Percentiles rank a stretch among this genome's conserved stretches.
These are phyloP conservation scores for Diorhabda elongata DNA, from an alignment of 1,140 invertebrate genomes.

Conservation along the genomic window DNA sequence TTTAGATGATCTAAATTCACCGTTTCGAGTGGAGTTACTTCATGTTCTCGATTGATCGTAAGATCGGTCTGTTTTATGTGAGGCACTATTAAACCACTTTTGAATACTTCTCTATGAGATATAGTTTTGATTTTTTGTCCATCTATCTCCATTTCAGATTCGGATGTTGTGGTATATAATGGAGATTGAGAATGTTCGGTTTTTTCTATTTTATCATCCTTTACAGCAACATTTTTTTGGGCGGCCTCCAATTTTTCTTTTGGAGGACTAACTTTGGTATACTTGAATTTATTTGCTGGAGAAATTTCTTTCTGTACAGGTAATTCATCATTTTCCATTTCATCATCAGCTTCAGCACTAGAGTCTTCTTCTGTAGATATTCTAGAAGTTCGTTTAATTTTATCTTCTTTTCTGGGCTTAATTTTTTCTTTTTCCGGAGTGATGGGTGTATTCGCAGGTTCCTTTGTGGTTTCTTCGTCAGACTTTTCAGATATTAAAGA, in stretches of 20 bases:
- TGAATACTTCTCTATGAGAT: conserved; percentile 41
- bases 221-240: conserved; percentile 22
- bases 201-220: conserved; percentile 44
- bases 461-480: conserved; percentile 43
- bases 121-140: conserved; percentile 47
- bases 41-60: conserved; percentile 23
- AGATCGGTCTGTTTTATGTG: conserved; percentile 49
- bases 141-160: conserved; percentile 47
- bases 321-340: conserved; percentile 58
- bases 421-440: conserved; percentile 40
- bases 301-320: conserved; percentile 33
- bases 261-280: conserved; percentile 36
- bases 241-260: conserved; percentile 26
- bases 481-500: conserved; percentile 40
- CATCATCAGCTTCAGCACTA: conserved; percentile 58
- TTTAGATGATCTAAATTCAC: not conserved
- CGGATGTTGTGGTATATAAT: conserved; percentile 39
- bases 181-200: conserved; percentile 26
- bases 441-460: conserved; percentile 41
- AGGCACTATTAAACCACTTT: conserved; percentile 29
- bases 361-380: conserved; percentile 56
- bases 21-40: conserved; percentile 2
- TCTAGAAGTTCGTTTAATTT: conserved; percentile 44
- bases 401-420: conserved; percentile 49
- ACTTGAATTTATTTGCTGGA: conserved; percentile 45